Evolutionary conservation across 2,113 vertebrate species (phyloP).

Genomic region (Anarrhichthys ocellatus): DNA sequence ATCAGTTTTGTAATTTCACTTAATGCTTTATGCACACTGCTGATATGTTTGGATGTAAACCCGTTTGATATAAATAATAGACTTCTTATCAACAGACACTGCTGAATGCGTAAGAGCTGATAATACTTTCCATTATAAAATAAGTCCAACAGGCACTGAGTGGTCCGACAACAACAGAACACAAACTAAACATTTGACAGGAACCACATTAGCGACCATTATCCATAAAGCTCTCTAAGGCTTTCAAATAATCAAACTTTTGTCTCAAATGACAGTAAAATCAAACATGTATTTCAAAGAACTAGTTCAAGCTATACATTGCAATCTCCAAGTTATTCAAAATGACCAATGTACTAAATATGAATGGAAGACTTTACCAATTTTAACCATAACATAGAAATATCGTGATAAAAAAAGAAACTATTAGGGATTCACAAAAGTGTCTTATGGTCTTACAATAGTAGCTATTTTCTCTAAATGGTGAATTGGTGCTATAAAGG

Average conservation of each 20-base stretch:
- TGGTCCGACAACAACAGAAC: not conserved
- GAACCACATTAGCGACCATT: not conserved
- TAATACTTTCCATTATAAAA: conserved; percentile 17
- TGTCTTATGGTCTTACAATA: not conserved
- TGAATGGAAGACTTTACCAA: not conserved
- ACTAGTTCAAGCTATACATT: not conserved
- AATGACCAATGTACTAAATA: not conserved
- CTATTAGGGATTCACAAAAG: not conserved
- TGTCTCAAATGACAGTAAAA: not conserved
- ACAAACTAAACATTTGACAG: not conserved
- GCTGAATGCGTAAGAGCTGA: not conserved
- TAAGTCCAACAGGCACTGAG: not conserved
- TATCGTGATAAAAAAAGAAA: not conserved
- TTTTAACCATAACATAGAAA: not conserved
- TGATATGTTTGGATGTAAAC: not conserved
- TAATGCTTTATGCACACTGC: not conserved
- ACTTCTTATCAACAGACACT: conserved; percentile 24
- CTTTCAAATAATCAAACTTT: not conserved
- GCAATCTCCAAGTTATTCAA: not conserved
- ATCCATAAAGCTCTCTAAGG: not conserved
- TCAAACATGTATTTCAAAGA: not conserved
- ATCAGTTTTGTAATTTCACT: not conserved
- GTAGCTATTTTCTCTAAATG: not conserved
- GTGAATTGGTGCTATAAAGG: not conserved
- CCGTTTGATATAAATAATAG: conserved; percentile 25